Evolutionary conservation across 2,113 vertebrate genomes (phyloP).

Genomic region (Neomonachus schauinslandi): DNA sequence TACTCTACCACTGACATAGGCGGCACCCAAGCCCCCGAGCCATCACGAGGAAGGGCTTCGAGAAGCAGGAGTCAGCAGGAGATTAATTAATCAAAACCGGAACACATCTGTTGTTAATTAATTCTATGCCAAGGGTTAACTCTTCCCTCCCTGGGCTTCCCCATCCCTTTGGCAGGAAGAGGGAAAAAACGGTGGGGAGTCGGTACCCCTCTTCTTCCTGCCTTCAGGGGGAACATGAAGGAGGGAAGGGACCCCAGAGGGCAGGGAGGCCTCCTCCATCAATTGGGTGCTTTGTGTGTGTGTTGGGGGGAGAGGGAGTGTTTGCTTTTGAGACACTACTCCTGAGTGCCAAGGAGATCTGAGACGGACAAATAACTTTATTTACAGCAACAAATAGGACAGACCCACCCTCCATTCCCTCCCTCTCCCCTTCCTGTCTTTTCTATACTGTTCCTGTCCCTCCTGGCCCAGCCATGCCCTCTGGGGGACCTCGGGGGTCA

Average conservation of each 20-base stretch:
- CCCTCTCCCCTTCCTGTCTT: conserved; percentile 64
- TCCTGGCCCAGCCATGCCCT: not conserved
- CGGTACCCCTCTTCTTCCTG: not conserved
- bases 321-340: not conserved
- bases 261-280: not conserved
- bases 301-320: too few species aligned
- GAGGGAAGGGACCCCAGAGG: not conserved
- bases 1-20: not conserved
- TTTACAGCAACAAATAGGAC: conserved; percentile 83
- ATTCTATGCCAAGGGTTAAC: conserved; percentile 80
- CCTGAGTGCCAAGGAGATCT: not conserved
- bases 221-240: not conserved
- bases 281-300: not conserved
- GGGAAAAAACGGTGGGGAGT: not conserved
- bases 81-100: conserved; percentile 83
- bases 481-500: not conserved
- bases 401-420: conserved; percentile 40
- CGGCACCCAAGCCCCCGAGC: not conserved
- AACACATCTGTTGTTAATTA: conserved; percentile 85
- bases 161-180: not conserved
- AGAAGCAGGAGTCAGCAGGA: conserved; percentile 77
- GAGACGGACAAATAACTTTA: conserved; percentile 83
- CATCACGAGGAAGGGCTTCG: not conserved
- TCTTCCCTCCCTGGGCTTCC: conserved; percentile 54
- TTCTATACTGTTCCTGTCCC: not conserved